Conservation (phyloP, 2,113 vertebrate genomes). For the Chloebia gouldiae region DNA sequence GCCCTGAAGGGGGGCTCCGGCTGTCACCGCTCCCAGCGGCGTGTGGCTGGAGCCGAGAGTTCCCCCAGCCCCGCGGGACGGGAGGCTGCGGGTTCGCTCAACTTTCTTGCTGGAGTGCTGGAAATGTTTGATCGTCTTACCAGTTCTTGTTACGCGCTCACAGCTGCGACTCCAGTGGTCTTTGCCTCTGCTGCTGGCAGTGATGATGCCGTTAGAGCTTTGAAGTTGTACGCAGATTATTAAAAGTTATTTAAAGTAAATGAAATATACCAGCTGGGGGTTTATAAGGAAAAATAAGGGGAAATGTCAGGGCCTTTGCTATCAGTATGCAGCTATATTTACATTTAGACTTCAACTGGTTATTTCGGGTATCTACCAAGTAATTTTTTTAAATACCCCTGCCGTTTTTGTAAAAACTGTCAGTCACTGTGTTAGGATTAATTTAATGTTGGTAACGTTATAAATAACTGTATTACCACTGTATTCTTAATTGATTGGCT, state of each 20-base stretch:
- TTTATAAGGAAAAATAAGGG: background rate
- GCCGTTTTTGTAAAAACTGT: background rate
- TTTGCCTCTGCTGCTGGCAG: background rate
- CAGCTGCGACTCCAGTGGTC: fast-evolving
- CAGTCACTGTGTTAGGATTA: background rate
- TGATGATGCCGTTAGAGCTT: background rate
- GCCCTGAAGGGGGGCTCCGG: fast-evolving
- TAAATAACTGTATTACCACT: background rate
- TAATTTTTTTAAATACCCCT: background rate
- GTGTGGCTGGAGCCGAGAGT: background rate
- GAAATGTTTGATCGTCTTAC: fast-evolving
- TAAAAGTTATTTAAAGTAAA: background rate
- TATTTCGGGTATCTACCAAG: background rate
- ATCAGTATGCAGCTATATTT: background rate
- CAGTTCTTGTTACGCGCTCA: fast-evolving
- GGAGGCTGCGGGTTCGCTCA: background rate
- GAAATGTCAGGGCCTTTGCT: background rate
- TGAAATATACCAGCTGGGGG: background rate
- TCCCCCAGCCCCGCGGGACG: background rate
- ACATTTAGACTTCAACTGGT: background rate
- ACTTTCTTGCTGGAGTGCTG: background rate
- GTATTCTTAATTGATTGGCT: background rate
- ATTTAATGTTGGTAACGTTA: background rate
- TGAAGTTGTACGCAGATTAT: background rate
- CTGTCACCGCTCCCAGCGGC: fast-evolving